Base-by-base conservation (phyloP, 1,140 invertebrate genomes). In the Tribolium castaneum region DNA sequence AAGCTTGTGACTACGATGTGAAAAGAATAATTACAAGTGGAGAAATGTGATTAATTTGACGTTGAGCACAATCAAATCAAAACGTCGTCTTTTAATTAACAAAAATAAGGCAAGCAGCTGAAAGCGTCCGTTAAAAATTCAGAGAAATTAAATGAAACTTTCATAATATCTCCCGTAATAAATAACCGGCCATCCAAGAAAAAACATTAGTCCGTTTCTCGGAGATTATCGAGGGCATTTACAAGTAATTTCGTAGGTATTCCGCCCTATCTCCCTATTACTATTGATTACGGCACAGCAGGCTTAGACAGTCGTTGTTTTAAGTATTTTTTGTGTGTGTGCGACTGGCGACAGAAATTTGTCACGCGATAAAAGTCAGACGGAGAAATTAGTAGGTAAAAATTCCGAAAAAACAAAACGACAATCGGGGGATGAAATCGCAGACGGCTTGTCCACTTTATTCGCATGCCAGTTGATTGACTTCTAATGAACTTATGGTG, bases 401-500 rank as follows among this genome's bases (percentile, higher is more conserved):
- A 14, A 19, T 19, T 19, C 16, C 16, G 16, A 14, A 12, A 16
- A 56, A 56, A 56, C 13, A 9, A 54, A 14, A 54, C 13, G 52
- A 54, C 30, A 30, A 10, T 10, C 7, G 14, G 12, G 56, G 19
- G 56, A 14, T 12, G n/a, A 35, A 35, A 66, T 66, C 59, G 59
- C 19, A 62, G 56, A 25, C 56, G 56, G 22, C 56, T 62, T 62
- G 56, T 62, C 10, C 56, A 30, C 74, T 81, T 82, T 82, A 81
- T 82, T 74, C 81, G 77, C 75, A 70, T 80, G 80, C 82, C 81
- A 83, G 80, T 81, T 82, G 82, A 83, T 82, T 83, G 81, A 82
- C 80, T 81, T 83, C 82, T 82, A 84, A 84, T 84, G 83, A 83
- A 83, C 83, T 83, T 83, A 82, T 83, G 81, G 80, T 82, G 83